Evolutionary conservation across 2,888 invertebrate species (phyloP).

Genomic region (Adineta ricciae): DNA sequence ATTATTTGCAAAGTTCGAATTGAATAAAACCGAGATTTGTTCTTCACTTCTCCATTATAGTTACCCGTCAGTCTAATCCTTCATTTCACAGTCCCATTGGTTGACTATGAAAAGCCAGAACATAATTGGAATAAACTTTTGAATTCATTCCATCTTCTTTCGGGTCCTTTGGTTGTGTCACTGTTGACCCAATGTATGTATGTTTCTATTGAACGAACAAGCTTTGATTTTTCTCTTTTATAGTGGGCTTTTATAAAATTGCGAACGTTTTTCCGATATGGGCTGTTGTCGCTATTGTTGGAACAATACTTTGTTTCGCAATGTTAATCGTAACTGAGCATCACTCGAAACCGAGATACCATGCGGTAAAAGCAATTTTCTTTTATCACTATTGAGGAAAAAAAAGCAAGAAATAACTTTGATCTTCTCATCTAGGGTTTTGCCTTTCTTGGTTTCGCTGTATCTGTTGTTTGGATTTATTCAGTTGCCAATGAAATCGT

Average conservation of each 20-base stretch:
- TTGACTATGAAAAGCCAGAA: conserved; percentile 52
- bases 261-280: conserved; percentile 43
- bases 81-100: conserved; percentile 56
- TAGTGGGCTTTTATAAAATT: conserved; percentile 39
- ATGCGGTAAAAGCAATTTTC: conserved; percentile 40
- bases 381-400: neutral
- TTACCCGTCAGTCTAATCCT: conserved; percentile 54
- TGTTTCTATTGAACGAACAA: neutral
- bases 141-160: conserved; percentile 54
- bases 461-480: conserved; percentile 58
- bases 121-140: conserved; percentile 58
- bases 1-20: neutral
- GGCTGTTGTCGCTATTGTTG: conserved; percentile 41
- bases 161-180: conserved; percentile 51
- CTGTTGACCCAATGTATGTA: conserved; percentile 44
- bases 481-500: conserved; percentile 59
- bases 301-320: conserved; percentile 40
- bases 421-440: conserved; percentile 22
- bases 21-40: neutral
- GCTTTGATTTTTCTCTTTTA: conserved; percentile 24
- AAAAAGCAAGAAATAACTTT: neutral
- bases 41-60: conserved; percentile 45
- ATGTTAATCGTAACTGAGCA: conserved; percentile 45
- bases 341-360: conserved; percentile 46
- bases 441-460: conserved; percentile 56